A percentile compares a stretch with the other conserved stretches of the same genome.
These are phyloP conservation scores for Amyelois transitella DNA, from an alignment of 1,140 invertebrate species.

Conservation along the genomic window DNA sequence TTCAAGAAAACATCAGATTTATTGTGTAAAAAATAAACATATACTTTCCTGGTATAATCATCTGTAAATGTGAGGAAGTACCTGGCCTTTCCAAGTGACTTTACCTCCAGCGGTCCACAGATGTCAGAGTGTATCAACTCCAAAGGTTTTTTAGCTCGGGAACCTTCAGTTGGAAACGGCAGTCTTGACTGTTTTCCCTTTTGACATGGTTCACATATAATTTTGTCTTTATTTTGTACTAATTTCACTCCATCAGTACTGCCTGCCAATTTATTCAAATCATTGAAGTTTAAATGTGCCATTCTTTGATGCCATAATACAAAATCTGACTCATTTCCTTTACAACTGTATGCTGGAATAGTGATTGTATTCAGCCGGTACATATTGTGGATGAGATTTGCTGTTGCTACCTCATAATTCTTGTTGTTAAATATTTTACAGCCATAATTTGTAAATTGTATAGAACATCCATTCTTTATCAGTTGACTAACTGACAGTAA, in stretches of 20 bases:
- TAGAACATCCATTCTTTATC: too few species aligned
- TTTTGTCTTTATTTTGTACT: not conserved
- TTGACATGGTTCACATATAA: not conserved
- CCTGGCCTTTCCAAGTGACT: slow-evolving; percentile 35
- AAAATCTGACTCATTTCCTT: too few species aligned
- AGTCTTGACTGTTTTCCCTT: slow-evolving; percentile 30
- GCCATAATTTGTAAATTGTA: not conserved
- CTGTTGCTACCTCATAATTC: too few species aligned
- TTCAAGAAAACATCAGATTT: slow-evolving; percentile 50
- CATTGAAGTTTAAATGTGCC: not conserved
- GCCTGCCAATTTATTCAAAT: not conserved
- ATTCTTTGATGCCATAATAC: too few species aligned
- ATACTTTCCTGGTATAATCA: too few species aligned
- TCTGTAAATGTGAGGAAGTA: slow-evolving; percentile 69
- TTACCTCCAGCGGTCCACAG: slow-evolving; percentile 56
- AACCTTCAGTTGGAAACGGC: slow-evolving; percentile 17
- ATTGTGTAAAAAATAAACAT: slow-evolving; percentile 51
- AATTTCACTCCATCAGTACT: not conserved
- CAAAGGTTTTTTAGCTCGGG: slow-evolving; percentile 12
- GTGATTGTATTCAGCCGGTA: too few species aligned
- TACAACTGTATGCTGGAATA: too few species aligned
- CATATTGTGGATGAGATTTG: too few species aligned
- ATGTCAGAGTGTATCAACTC: slow-evolving; percentile 53
- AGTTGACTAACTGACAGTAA: too few species aligned
- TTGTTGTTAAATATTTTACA: not conserved